Conservation (phyloP, 2,888 invertebrate species). For the Agrotis ipsilon region DNA sequence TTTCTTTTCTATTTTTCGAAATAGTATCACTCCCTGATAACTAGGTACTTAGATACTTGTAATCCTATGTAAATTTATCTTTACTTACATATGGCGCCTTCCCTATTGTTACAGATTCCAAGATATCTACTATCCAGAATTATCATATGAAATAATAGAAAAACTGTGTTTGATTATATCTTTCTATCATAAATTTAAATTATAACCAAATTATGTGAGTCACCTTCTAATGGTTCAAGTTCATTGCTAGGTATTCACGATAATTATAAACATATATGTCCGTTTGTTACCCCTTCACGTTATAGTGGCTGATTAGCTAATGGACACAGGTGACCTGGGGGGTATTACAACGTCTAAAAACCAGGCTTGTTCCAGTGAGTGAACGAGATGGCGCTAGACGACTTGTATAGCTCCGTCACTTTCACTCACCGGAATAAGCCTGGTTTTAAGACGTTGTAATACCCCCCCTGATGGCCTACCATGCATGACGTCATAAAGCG, state of each 20-base stretch:
- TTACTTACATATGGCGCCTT: constrained; percentile 28
- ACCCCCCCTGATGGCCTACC: too few relatives aligned
- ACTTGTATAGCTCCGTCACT: too few relatives aligned
- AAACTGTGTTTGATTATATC: constrained; percentile 45
- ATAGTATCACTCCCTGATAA: constrained; percentile 13
- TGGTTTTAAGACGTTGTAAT: too few relatives aligned
- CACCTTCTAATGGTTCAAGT: constrained; percentile 22
- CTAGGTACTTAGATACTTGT: constrained; percentile 1
- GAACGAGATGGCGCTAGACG: too few relatives aligned
- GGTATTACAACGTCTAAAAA: too few relatives aligned
- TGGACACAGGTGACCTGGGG: too few relatives aligned
- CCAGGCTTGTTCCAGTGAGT: too few relatives aligned
- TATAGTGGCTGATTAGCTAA: too few relatives aligned
- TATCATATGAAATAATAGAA: constrained; percentile 27
- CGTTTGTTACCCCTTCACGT: too few relatives aligned
- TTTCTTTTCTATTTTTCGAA: background rate
- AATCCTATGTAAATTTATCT: constrained; percentile 28
- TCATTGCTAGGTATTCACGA: background rate
- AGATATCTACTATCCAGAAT: constrained; percentile 33
- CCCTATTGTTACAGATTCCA: constrained; percentile 20
- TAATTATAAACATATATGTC: background rate
- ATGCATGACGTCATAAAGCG: too few relatives aligned
- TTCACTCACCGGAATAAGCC: too few relatives aligned
- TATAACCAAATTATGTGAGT: background rate
- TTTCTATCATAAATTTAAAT: constrained; percentile 14